Conservation (phyloP, 1,140 invertebrate genomes). For the Panonychus citri region DNA sequence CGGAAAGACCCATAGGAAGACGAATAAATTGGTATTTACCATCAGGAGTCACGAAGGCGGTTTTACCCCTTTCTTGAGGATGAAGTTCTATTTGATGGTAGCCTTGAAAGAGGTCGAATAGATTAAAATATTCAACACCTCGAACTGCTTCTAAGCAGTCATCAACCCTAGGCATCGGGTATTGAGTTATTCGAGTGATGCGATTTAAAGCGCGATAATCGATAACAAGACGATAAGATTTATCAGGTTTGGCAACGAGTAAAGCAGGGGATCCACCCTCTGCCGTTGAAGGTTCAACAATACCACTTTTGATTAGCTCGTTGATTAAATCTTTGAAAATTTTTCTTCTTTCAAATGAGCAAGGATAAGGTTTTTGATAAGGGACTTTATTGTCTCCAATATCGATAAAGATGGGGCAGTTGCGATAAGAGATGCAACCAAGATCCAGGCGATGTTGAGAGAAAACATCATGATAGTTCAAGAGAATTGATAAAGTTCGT, state of each 20-base stretch:
- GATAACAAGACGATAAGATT: constrained; percentile 11
- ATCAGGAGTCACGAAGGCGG: constrained; percentile 20
- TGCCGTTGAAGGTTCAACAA: background rate
- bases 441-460: background rate
- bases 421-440: background rate
- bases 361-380: background rate
- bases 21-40: constrained; percentile 11
- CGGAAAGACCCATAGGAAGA: constrained; percentile 15
- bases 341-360: background rate
- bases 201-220: constrained; percentile 27
- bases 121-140: constrained; percentile 21
- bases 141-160: constrained; percentile 19
- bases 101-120: constrained; percentile 25
- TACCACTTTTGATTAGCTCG: background rate
- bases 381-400: background rate
- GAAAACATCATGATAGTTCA: background rate
- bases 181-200: constrained; percentile 23
- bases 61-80: constrained; percentile 20
- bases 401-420: background rate
- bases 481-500: too few species aligned
- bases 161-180: constrained; percentile 27
- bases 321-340: background rate
- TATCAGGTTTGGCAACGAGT: background rate
- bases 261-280: background rate
- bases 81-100: constrained; percentile 23